Evolutionary conservation across 1,140 invertebrate genomes (phyloP).

Genomic region (Ceratosolen solmsi): DNA sequence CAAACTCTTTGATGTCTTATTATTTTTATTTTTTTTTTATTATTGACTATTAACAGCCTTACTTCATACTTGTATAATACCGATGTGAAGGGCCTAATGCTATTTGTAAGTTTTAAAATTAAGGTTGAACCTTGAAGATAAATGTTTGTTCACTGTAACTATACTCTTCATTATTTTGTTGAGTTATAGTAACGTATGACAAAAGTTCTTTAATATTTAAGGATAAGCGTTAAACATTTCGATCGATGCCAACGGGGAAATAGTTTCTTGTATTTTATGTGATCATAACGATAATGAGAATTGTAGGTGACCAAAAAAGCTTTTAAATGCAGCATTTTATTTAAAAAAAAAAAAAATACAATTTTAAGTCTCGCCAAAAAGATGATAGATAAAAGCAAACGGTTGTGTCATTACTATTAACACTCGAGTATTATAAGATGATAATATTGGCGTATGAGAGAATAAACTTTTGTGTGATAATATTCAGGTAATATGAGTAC

Average conservation of each 20-base stretch:
- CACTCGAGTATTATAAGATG: constrained; percentile 36
- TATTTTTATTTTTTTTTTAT: constrained; percentile 7
- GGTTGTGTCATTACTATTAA: constrained; percentile 44
- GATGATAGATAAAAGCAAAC: constrained; percentile 11
- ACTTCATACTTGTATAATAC: constrained; percentile 34
- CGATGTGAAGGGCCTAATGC: constrained; percentile 44
- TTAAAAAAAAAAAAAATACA: constrained; percentile 42
- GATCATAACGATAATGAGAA: constrained; percentile 48
- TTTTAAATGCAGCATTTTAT: constrained; percentile 49
- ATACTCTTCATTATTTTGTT: constrained; percentile 34
- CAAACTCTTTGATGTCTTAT: neutral
- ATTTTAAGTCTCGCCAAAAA: constrained; percentile 45
- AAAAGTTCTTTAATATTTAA: constrained; percentile 45
- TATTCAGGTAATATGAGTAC: constrained; percentile 47
- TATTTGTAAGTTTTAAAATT: constrained; percentile 47
- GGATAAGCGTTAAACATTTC: constrained; percentile 40
- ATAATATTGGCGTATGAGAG: constrained; percentile 31
- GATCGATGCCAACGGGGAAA: constrained; percentile 46
- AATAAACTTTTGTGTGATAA: constrained; percentile 50
- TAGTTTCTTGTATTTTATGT: constrained; percentile 48
- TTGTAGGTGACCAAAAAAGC: constrained; percentile 50
- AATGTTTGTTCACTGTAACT: constrained; percentile 44
- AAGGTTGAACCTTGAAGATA: constrained; percentile 44
- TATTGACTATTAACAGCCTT: constrained; percentile 25
- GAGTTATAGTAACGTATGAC: constrained; percentile 41